phyloP scores from a whole-genome alignment of 2,113 vertebrate genomes.

The Emydura subglobosa region DNA sequence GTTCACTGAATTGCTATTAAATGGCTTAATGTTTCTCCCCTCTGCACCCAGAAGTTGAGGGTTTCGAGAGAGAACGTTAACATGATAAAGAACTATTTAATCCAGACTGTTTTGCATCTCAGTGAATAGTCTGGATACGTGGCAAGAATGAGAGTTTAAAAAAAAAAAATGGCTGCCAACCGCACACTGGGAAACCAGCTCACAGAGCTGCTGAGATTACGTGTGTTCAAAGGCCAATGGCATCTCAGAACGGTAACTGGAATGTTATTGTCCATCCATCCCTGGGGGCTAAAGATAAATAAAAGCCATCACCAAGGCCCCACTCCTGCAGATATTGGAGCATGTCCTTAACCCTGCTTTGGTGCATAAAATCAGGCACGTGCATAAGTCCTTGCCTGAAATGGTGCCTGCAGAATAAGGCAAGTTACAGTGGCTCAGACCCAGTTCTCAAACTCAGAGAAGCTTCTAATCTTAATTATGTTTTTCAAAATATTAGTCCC shows the following conservation, averaged over 20 bases:
- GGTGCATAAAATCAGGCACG: rapidly evolving
- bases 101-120: background rate
- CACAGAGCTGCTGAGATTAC: background rate
- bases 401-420: background rate
- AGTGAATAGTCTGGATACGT: background rate
- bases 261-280: background rate
- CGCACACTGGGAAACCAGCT: too few relatives aligned
- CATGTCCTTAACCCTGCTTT: background rate
- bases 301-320: background rate
- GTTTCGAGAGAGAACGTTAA: background rate
- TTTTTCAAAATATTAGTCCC: background rate
- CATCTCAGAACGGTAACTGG: background rate
- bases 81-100: background rate
- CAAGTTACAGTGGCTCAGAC: background rate
- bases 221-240: background rate
- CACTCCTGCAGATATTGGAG: background rate
- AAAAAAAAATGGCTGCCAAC: background rate
- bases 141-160: background rate
- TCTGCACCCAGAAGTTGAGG: background rate
- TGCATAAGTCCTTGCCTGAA: background rate
- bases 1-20: slow-evolving; percentile 64
- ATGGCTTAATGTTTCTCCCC: background rate
- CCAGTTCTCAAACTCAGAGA: background rate
- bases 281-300: background rate
- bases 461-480: background rate